These are phyloP conservation scores for Halocaridina rubra DNA, from an alignment of 2,888 invertebrate genomes.

Conservation along the genomic window DNA sequence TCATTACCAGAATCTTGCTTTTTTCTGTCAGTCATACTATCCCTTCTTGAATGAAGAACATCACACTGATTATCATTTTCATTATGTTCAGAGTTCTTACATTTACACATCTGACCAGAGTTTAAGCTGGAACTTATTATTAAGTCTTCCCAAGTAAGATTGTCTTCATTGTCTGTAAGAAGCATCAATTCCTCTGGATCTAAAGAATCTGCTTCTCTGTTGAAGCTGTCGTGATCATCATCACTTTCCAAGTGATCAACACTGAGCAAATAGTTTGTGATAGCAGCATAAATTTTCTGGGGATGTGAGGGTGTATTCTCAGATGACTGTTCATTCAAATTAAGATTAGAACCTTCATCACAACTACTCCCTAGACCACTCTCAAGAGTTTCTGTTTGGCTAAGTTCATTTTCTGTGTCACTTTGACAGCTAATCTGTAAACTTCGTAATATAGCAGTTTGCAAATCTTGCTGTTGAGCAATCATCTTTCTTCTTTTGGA, in stretches of 20 bases:
- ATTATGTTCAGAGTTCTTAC: neutral
- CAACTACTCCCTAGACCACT: conserved; percentile 45
- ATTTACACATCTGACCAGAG: neutral
- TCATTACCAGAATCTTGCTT: too few relatives aligned
- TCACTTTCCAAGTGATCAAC: conserved; percentile 37
- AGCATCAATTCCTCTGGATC: conserved; percentile 27
- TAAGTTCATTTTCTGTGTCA: neutral
- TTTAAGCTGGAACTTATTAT: neutral
- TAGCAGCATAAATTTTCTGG: conserved; percentile 19
- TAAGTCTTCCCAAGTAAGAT: conserved; percentile 26
- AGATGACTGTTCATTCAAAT: neutral
- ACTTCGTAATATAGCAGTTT: neutral
- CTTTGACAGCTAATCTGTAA: neutral
- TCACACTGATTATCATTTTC: too few relatives aligned
- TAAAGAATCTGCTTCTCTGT: conserved; percentile 28
- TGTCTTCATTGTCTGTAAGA: conserved; percentile 37
- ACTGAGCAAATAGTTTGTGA: conserved; percentile 29
- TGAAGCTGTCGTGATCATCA: conserved; percentile 34
- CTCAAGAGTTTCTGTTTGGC: conserved; percentile 5
- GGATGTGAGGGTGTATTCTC: neutral
- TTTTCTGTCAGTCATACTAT: too few relatives aligned
- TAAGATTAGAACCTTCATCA: conserved; percentile 11
- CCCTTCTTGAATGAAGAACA: too few relatives aligned
- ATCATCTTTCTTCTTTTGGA: neutral
- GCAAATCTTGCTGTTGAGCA: neutral